Conservation (phyloP, 2,888 invertebrate genomes). For the Pyrgus malvae region DNA sequence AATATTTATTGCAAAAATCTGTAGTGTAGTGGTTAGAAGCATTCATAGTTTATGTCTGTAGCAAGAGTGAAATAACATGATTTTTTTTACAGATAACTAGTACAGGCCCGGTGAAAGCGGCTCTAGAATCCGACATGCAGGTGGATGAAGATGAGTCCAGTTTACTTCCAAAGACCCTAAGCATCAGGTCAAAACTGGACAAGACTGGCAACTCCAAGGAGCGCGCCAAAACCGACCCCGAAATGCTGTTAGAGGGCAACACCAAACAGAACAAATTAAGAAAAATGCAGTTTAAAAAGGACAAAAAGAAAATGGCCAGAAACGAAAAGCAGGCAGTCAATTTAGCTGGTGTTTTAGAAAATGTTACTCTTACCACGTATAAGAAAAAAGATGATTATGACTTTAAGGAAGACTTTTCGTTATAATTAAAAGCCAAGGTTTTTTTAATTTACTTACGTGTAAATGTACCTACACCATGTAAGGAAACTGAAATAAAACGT, state of each 20-base stretch:
- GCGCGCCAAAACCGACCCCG: conserved; percentile 80
- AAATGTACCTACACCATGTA: too few species aligned
- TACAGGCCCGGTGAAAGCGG: conserved; percentile 82
- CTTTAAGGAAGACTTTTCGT: conserved; percentile 82
- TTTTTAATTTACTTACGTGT: neutral
- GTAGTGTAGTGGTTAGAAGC: too few species aligned
- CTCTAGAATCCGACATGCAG: conserved; percentile 73
- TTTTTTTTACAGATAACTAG: conserved; percentile 77
- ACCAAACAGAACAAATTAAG: conserved; percentile 68
- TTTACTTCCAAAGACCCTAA: conserved; percentile 64
- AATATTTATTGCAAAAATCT: too few species aligned
- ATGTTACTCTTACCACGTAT: conserved; percentile 69
- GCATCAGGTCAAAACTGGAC: conserved; percentile 60
- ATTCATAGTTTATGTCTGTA: too few species aligned
- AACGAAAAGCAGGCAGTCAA: conserved; percentile 84
- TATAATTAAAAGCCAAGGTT: conserved; percentile 33
- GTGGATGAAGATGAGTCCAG: conserved; percentile 76
- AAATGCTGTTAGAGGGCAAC: conserved; percentile 87
- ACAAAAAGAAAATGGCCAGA: conserved; percentile 75
- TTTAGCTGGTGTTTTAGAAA: conserved; percentile 85
- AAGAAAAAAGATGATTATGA: conserved; percentile 80
- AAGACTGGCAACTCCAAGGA: conserved; percentile 59
- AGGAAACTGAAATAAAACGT: neutral
- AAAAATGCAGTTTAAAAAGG: conserved; percentile 84
- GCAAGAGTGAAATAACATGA: neutral